Base-by-base conservation (phyloP, 2,888 invertebrate genomes). In the Scotopteryx bipunctaria region DNA sequence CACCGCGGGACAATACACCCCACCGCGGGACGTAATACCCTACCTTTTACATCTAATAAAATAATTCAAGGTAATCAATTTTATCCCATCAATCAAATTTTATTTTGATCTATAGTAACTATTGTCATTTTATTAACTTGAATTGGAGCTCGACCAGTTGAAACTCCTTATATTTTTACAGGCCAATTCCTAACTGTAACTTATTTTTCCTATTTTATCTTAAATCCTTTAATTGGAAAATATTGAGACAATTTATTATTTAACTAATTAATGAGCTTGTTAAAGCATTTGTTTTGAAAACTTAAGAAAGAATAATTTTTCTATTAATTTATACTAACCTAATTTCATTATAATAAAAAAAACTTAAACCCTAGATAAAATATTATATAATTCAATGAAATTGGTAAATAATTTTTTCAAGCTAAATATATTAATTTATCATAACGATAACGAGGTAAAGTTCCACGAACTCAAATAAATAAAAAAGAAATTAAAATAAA, bases 391-490 rank as follows among this genome's bases (percentile, higher is more conserved):
- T 92, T 92, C 87, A 93, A 92, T 69, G 92, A 91, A 81, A 93
- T 64, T 57, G 92, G 92, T 78, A 94, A 92, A 92, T 92, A 93
- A 58, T 79, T 83, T 65, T 92, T 93, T 91, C 93, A 94, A 81
- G 92, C 91, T 78, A 94, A 91, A 91, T 91, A 91, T 81, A 95
- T 95, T 81, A 94, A 89, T 65, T 93, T 93, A 92, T 95, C 94
- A 92, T 95, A 95, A 16, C 94, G 94, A 91, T 93, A 93, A 0
- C 94, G 94, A 70, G 94, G 94, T 65, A 93, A 91, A 36, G 93
- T 92, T 0, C 93, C 93, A 0, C 94, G 94, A 68, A 92, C 91
- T 67, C 93, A 93, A 90, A 94, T 87, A 91, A 93, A 93, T 61
- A 92, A 65, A 91, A 92, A 92, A 62, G 86, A 84, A 77, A 94